Base-by-base conservation (phyloP, 2,797 vertebrate genomes). In the Florisuga fusca region DNA sequence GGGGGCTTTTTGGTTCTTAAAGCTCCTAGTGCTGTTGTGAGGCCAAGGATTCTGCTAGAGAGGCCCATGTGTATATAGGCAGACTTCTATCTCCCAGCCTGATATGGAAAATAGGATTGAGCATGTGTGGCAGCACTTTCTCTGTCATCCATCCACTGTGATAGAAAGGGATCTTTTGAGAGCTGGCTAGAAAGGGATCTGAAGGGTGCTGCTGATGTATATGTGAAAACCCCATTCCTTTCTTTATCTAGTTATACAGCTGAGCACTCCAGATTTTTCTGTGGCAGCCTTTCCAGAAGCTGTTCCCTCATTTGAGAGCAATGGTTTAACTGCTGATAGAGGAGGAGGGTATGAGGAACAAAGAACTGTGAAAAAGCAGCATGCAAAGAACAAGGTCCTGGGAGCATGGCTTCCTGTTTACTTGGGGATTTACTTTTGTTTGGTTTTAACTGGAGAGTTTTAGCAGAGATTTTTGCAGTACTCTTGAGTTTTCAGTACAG, bases 231-330 rank as follows among this genome's bases (percentile, higher is more conserved):
- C 7, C 20, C n/a, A 18, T 82, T 93, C 71, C 54, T 62, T 92
- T 73, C 33, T 48, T 57, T 64, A 7, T 66, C 25, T 25, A 43
- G 31, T 36, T 82, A 26, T 3, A 38, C 27, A 79, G 26, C 66
- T 81, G 41, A 4, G 15, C 53, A 72, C 34, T 88, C 34, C 58
- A 88, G 17, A 33, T 75, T 79, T 21, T 82, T 91, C 64, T n/a
- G 34, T 87, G 51, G n/a, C 54, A 91, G 73, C 51, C 63, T 91
- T 93, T 89, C 50, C 84, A 54, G 27, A 86, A 95, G 41, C 73
- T 67, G 12, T 75, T 89, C 86, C 55, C 54, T 86, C 59, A 78
- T 81, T 34, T 91, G 53, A 18, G 62, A 92, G 59, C 76, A 55
- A 2, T 61, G 15, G 10, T 76, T 75, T 92, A 10, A 10, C 55